These are phyloP conservation scores for Phylloscopus trochiloides DNA, from an alignment of 2,113 vertebrate genomes.

Conservation along the genomic window DNA sequence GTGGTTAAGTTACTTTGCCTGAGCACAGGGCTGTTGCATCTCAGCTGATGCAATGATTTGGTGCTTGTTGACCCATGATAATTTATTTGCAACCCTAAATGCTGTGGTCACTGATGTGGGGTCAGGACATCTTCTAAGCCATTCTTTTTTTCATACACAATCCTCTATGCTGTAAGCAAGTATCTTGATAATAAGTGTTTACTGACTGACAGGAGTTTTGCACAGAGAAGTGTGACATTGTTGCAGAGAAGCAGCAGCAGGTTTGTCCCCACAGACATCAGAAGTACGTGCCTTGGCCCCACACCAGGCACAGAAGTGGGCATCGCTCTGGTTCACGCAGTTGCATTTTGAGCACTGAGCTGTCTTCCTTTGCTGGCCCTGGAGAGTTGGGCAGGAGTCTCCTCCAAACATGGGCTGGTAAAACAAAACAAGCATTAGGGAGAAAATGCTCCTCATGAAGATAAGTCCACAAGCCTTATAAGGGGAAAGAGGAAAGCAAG, in stretches of 20 bases:
- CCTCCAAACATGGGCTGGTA: slow-evolving; percentile 40
- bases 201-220: neutral
- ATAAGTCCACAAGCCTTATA: neutral
- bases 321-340: slow-evolving; percentile 66
- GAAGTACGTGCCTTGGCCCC: slow-evolving; percentile 76
- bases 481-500: neutral
- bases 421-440: neutral
- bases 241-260: neutral
- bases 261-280: neutral
- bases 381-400: slow-evolving; percentile 9
- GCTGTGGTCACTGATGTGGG: neutral
- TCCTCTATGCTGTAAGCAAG: neutral
- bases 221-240: neutral
- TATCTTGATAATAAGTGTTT: neutral
- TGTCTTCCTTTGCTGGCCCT: slow-evolving; percentile 44
- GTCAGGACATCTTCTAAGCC: neutral
- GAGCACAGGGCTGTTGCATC: neutral
- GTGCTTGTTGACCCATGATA: neutral
- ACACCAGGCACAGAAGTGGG: slow-evolving; percentile 86
- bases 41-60: neutral
- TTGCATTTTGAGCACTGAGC: slow-evolving; percentile 79
- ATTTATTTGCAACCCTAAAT: neutral
- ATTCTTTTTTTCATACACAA: neutral
- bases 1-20: neutral
- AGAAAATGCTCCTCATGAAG: neutral